phyloP scores from a whole-genome alignment of 2,113 vertebrate species.

The Caranx ignobilis region DNA sequence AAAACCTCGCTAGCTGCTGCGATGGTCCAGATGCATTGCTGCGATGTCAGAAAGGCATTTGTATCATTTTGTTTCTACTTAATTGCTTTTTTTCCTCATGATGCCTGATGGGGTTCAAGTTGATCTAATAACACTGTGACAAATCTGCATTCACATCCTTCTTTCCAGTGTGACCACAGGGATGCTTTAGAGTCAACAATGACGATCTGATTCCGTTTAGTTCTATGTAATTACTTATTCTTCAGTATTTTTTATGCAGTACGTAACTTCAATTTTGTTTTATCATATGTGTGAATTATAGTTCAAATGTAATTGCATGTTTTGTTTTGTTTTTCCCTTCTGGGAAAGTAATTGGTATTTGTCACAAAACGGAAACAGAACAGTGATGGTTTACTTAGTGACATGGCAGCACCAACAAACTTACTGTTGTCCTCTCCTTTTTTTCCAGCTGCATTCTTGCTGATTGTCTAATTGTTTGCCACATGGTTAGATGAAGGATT shows the following conservation, averaged over 20 bases:
- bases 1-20: not conserved
- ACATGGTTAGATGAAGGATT: constrained; percentile 1
- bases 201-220: constrained; percentile 50
- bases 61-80: constrained; percentile 31
- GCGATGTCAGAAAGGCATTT: constrained; percentile 10
- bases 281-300: not conserved
- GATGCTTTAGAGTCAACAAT: constrained; percentile 49
- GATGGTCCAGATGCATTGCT: not conserved
- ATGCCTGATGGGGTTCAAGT: constrained; percentile 22
- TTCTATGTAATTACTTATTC: constrained; percentile 52
- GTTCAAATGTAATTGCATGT: constrained; percentile 14
- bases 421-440: not conserved
- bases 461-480: constrained; percentile 14
- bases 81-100: constrained; percentile 52
- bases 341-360: constrained; percentile 21
- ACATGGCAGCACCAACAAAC: not conserved
- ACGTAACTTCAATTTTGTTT: not conserved
- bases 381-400: not conserved
- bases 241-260: constrained; percentile 16
- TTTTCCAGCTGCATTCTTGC: not conserved
- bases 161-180: constrained; percentile 43
- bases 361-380: not conserved
- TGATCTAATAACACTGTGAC: constrained; percentile 55
- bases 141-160: constrained; percentile 39
- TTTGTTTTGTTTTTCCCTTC: not conserved